Evolutionary conservation across 2,113 vertebrate species (phyloP).

Genomic region (Myanophis thanlyinensis): DNA sequence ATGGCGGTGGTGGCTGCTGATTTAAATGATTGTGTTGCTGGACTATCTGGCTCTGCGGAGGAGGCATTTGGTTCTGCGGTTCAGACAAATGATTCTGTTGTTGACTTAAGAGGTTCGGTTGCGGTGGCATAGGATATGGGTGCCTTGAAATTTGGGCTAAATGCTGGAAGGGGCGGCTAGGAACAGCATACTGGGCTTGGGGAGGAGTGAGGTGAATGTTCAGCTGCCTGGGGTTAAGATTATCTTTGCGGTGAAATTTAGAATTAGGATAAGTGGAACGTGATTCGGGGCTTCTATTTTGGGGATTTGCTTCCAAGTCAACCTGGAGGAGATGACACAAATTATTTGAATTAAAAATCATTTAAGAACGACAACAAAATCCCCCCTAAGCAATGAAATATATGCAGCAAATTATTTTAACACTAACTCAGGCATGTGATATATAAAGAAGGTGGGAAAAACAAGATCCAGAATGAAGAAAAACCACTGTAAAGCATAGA

Average conservation of each 20-base stretch:
- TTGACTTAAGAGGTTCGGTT: slow-evolving; percentile 70
- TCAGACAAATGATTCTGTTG: slow-evolving; percentile 75
- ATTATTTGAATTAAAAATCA: slow-evolving; percentile 12
- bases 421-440: slow-evolving; percentile 15
- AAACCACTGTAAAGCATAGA: background rate
- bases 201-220: slow-evolving; percentile 88
- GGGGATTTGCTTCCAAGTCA: slow-evolving; percentile 82
- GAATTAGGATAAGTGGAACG: slow-evolving; percentile 80
- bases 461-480: background rate
- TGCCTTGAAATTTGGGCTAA: slow-evolving; percentile 84
- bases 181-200: slow-evolving; percentile 79
- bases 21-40: slow-evolving; percentile 76
- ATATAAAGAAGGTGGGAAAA: background rate
- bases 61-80: slow-evolving; percentile 70
- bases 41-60: slow-evolving; percentile 78
- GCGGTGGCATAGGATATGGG: slow-evolving; percentile 81
- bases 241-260: slow-evolving; percentile 91
- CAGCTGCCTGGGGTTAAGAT: slow-evolving; percentile 82
- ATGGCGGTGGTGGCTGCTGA: slow-evolving; percentile 67
- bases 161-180: slow-evolving; percentile 79
- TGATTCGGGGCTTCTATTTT: slow-evolving; percentile 86
- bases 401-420: background rate
- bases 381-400: background rate
- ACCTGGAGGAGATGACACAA: slow-evolving; percentile 69
- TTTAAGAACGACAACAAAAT: background rate